Conservation (phyloP, 2,797 vertebrate species). For the Podarcis lilfordi region DNA sequence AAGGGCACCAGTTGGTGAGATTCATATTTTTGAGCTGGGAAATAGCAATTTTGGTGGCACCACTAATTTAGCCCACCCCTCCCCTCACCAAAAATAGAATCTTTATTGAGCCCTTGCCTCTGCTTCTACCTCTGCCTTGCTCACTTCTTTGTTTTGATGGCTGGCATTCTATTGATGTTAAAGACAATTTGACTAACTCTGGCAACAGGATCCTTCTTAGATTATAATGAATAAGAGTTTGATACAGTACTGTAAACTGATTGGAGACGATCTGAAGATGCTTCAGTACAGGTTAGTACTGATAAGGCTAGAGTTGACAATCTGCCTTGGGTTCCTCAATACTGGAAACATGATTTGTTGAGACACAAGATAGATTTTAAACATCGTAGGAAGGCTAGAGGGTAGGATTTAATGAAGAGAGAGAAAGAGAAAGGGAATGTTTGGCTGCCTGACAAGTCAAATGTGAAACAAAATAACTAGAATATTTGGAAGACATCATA, state of each 20-base stretch:
- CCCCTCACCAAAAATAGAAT: neutral
- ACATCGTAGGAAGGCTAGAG: conserved; percentile 32
- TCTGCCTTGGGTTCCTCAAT: conserved; percentile 15
- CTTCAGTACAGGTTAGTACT: neutral
- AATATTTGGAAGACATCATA: neutral
- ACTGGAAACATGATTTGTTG: neutral
- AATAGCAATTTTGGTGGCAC: neutral
- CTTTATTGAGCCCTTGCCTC: neutral
- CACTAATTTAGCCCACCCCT: neutral
- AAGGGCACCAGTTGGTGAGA: neutral
- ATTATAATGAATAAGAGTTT: neutral
- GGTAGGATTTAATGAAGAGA: neutral
- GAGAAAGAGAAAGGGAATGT: neutral
- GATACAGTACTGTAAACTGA: neutral
- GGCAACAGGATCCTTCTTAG: neutral
- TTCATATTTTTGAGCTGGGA: neutral
- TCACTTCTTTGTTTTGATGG: neutral
- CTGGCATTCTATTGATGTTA: neutral
- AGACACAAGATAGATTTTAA: conserved; percentile 37
- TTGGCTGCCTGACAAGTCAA: neutral
- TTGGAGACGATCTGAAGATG: neutral
- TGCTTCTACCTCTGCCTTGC: neutral
- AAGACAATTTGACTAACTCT: neutral
- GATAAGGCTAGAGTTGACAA: conserved; percentile 26
- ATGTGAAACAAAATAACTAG: neutral